A percentile compares a stretch with the other conserved stretches of the same genome.
Conservation (phyloP, 2,113 vertebrate genomes). For the Anas platyrhynchos region DNA sequence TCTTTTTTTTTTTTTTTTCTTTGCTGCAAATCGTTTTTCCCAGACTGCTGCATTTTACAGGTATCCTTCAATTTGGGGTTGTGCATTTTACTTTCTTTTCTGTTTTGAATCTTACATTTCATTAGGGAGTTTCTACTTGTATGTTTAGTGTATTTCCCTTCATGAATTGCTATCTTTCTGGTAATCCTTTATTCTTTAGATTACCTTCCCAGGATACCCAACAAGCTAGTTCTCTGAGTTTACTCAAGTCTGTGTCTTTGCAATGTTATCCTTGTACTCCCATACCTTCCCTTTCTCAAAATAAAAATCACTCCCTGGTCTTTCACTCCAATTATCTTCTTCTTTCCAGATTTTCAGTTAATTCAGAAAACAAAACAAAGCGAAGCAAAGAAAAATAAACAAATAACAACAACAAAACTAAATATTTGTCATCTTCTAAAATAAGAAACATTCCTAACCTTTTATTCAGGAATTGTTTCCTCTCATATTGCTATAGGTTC, state of each 20-base stretch:
- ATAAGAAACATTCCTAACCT: not conserved
- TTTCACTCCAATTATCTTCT: not conserved
- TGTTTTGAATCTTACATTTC: not conserved
- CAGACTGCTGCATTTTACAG: not conserved
- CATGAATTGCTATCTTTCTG: not conserved
- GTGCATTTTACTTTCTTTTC: not conserved
- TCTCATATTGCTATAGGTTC: not conserved
- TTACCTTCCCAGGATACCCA: not conserved
- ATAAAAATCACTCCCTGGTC: not conserved
- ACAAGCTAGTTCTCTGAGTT: not conserved
- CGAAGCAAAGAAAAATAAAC: too few species aligned
- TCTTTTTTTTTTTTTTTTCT: not conserved
- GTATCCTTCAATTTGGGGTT: not conserved
- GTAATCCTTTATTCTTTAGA: not conserved
- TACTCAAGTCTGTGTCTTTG: not conserved
- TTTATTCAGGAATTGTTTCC: not conserved
- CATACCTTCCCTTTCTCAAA: not conserved
- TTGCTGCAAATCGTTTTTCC: not conserved
- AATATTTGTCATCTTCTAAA: not conserved
- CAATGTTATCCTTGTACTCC: not conserved
- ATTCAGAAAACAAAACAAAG: not conserved
- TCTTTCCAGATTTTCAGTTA: not conserved
- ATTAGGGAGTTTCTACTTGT: not conserved
- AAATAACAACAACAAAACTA: not conserved
- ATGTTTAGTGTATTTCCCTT: not conserved